phyloP scores from a whole-genome alignment of 2,113 vertebrate species.

The Etia nguti region DNA sequence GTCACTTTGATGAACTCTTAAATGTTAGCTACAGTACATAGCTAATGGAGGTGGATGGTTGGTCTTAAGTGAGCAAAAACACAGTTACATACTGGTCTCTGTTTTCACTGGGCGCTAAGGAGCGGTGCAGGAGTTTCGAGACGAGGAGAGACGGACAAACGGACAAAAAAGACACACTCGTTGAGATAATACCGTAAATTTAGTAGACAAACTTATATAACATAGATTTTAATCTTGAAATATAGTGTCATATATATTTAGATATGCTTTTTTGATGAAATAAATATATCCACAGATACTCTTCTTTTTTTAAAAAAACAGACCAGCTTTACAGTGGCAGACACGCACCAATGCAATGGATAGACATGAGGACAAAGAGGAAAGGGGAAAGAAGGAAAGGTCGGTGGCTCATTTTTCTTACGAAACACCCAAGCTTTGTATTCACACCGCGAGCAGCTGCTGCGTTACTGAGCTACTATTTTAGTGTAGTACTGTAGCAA shows the following conservation, averaged over 20 bases:
- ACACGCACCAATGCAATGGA: slow-evolving; percentile 65
- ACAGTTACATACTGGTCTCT: slow-evolving; percentile 76
- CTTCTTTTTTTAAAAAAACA: slow-evolving; percentile 42
- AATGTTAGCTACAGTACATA: slow-evolving; percentile 40
- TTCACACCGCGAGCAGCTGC: slow-evolving; percentile 18
- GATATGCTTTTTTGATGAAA: slow-evolving; percentile 65
- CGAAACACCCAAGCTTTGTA: not conserved
- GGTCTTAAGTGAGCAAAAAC: slow-evolving; percentile 66
- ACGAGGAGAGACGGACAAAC: slow-evolving; percentile 64
- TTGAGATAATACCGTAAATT: slow-evolving; percentile 67
- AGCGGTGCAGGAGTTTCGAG: slow-evolving; percentile 30
- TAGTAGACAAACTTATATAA: slow-evolving; percentile 71
- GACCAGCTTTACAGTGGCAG: slow-evolving; percentile 60
- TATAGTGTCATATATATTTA: slow-evolving; percentile 69
- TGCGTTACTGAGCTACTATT: not conserved
- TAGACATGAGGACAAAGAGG: slow-evolving; percentile 32
- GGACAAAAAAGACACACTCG: slow-evolving; percentile 68
- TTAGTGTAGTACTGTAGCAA: not conserved
- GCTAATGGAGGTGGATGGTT: slow-evolving; percentile 63
- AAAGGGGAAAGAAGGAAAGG: not conserved
- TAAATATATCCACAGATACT: slow-evolving; percentile 67
- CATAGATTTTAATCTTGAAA: slow-evolving; percentile 65
- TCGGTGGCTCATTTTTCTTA: not conserved
- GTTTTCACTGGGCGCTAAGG: slow-evolving; percentile 50
- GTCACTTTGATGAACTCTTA: slow-evolving; percentile 22